Evolutionary conservation across 2,797 vertebrate species (phyloP).

Genomic region (Florisuga fusca): DNA sequence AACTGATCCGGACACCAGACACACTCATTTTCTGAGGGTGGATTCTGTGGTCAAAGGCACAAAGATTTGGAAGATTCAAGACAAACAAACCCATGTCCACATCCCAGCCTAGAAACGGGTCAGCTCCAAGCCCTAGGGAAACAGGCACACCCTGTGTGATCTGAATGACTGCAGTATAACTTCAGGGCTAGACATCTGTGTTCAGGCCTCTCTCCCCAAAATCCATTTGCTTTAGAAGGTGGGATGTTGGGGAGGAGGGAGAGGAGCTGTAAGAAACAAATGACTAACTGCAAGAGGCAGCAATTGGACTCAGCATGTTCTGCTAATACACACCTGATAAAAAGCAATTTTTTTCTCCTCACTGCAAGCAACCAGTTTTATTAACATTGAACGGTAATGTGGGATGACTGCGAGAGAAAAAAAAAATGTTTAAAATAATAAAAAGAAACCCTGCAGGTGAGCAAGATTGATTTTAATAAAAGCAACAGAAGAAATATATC

Average conservation of each 20-base stretch:
- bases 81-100: background rate
- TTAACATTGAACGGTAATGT: slow-evolving; percentile 73
- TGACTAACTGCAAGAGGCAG: slow-evolving; percentile 65
- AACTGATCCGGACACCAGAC: background rate
- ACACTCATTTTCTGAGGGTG: background rate
- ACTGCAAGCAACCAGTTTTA: slow-evolving; percentile 73
- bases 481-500: slow-evolving; percentile 59
- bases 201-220: slow-evolving; percentile 9
- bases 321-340: slow-evolving; percentile 72
- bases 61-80: background rate
- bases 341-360: slow-evolving; percentile 49
- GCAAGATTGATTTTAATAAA: slow-evolving; percentile 76
- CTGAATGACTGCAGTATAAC: background rate
- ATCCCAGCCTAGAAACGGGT: background rate
- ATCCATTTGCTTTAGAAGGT: slow-evolving; percentile 39
- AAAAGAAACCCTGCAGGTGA: slow-evolving; percentile 73
- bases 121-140: background rate
- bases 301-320: slow-evolving; percentile 74
- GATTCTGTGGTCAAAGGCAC: background rate
- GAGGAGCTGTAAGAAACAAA: slow-evolving; percentile 64
- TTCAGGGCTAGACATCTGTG: background rate
- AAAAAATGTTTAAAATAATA: slow-evolving; percentile 76
- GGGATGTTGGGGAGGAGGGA: slow-evolving; percentile 20
- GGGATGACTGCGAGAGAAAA: slow-evolving; percentile 64
- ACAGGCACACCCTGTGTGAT: background rate